A percentile compares a stretch with the other conserved stretches of the same genome.
Evolutionary conservation across 2,113 vertebrate genomes (phyloP).

Genomic region (Tetraodon nigroviridis): DNA sequence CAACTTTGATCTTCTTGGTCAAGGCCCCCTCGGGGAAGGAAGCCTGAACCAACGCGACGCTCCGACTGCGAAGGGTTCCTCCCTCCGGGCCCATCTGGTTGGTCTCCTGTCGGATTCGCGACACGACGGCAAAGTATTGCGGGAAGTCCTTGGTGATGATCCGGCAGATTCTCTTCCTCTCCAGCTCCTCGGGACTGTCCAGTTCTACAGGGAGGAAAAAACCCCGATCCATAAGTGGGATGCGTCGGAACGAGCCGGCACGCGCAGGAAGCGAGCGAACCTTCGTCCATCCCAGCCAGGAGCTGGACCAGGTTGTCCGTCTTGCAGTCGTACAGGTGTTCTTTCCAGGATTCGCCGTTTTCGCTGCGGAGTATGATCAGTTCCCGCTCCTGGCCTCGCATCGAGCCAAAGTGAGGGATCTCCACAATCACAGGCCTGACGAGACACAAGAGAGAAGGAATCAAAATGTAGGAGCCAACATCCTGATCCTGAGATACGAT

Average conservation of each 20-base stretch:
- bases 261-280: conserved; percentile 56
- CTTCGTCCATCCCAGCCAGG: conserved; percentile 99
- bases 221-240: no score
- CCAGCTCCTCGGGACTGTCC: conserved; percentile 86
- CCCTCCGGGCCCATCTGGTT: conserved; percentile 97
- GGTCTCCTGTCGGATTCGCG: conserved; percentile 94
- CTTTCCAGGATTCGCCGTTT: conserved; percentile 95
- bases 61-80: conserved; percentile 87
- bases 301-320: conserved; percentile 84
- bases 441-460: not conserved
- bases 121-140: conserved; percentile 97
- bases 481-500: not conserved
- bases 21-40: conserved; percentile 95
- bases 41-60: conserved; percentile 86
- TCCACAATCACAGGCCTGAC: conserved; percentile 96
- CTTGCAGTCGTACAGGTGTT: conserved; percentile 93
- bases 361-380: conserved; percentile 95
- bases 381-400: conserved; percentile 93
- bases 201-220: conserved; percentile 75
- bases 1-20: conserved; percentile 95
- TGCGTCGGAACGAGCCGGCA: no score
- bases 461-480: not conserved
- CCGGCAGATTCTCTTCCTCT: conserved; percentile 94
- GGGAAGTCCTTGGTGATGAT: conserved; percentile 97
- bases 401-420: conserved; percentile 96